phyloP scores from a whole-genome alignment of 2,888 invertebrate species.

The Cataglyphis cursor region DNA sequence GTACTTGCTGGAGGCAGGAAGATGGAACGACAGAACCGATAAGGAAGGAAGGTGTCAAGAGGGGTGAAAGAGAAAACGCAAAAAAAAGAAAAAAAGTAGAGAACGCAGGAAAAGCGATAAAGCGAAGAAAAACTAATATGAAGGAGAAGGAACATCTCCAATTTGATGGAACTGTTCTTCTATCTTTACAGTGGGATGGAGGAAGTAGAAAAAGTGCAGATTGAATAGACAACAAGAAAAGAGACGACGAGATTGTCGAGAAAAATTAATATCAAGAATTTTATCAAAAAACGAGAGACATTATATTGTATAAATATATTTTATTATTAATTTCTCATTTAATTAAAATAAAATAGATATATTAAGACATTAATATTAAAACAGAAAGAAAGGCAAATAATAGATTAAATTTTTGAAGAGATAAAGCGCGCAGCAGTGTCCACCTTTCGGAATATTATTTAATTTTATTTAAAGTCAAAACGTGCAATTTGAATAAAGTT shows the following conservation, averaged over 20 bases:
- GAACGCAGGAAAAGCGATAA: conserved; percentile 33
- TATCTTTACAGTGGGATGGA: neutral
- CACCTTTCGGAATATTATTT: neutral
- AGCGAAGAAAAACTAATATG: conserved; percentile 44
- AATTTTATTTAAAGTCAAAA: neutral
- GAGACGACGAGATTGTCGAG: neutral
- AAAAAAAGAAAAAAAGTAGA: neutral
- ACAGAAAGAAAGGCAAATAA: neutral
- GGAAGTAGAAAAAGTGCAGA: conserved; percentile 11
- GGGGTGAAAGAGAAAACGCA: neutral
- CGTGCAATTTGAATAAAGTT: neutral
- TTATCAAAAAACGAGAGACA: neutral
- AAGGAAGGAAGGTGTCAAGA: conserved; percentile 49
- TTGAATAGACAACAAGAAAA: conserved; percentile 17
- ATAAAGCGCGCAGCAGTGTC: neutral
- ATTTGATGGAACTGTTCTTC: conserved; percentile 27
- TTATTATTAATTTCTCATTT: neutral
- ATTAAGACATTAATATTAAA: neutral
- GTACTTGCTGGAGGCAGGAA: conserved; percentile 45
- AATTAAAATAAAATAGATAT: neutral
- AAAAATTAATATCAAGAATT: conserved; percentile 12
- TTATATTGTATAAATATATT: neutral
- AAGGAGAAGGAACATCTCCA: conserved; percentile 23
- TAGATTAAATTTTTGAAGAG: neutral
- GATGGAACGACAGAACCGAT: conserved; percentile 43